Percentiles rank a stretch among this genome's conserved stretches.
These are phyloP conservation scores for Oscheius sp. DNA, from an alignment of 2,888 invertebrate species.

Conservation along the genomic window DNA sequence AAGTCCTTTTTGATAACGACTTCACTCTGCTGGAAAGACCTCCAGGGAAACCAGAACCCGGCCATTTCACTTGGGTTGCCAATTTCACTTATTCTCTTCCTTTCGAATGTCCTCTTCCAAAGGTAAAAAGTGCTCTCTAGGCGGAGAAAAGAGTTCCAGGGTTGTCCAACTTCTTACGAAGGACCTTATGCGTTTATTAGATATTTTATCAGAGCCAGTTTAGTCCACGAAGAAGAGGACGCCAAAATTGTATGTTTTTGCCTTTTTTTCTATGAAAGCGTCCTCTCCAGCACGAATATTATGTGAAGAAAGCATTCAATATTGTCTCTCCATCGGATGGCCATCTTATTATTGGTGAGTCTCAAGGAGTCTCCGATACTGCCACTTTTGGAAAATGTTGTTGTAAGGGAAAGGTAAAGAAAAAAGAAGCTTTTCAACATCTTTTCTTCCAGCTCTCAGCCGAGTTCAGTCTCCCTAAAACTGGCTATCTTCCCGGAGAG, in stretches of 20 bases:
- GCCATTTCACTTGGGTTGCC: conserved; percentile 67
- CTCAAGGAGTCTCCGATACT: conserved; percentile 51
- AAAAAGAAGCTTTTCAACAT: background rate
- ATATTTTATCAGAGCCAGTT: conserved; percentile 63
- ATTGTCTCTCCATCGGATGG: conserved; percentile 58
- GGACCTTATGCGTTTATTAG: conserved; percentile 66
- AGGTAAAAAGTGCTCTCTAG: conserved; percentile 31
- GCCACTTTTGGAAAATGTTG: conserved; percentile 62
- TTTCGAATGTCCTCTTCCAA: conserved; percentile 67
- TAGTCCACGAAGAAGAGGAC: conserved; percentile 60
- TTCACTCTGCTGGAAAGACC: conserved; percentile 68
- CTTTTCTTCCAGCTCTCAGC: conserved; percentile 59
- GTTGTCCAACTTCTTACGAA: conserved; percentile 66
- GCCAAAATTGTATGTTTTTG: conserved; percentile 32
- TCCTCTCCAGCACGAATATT: conserved; percentile 59
- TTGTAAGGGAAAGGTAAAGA: conserved; percentile 57
- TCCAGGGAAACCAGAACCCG: conserved; percentile 66
- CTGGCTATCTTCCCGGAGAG: conserved; percentile 64
- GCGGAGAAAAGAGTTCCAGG: conserved; percentile 31
- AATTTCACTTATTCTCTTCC: conserved; percentile 65
- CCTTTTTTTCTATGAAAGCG: background rate
- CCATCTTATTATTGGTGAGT: conserved; percentile 53
- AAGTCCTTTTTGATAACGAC: conserved; percentile 67
- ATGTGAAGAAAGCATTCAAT: conserved; percentile 64
- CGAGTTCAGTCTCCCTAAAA: conserved; percentile 60